phyloP scores from a whole-genome alignment of 2,888 invertebrate genomes.

The Chrysotoxum bicinctum region DNA sequence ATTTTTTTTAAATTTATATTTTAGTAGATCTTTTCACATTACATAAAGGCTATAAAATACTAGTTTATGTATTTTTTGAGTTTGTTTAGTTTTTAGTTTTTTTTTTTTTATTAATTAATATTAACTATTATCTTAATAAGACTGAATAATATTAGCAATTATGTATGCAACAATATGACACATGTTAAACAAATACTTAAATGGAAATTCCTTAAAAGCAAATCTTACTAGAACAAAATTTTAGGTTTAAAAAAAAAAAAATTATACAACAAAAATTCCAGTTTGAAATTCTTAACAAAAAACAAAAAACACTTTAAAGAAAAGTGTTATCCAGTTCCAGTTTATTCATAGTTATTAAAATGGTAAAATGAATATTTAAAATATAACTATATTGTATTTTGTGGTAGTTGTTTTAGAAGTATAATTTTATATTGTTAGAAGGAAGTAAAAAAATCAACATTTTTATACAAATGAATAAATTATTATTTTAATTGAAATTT shows the following conservation, averaged over 20 bases:
- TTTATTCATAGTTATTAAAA: slow-evolving; percentile 37
- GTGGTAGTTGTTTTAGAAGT: slow-evolving; percentile 8
- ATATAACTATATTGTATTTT: slow-evolving; percentile 19
- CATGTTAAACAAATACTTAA: slow-evolving; percentile 20
- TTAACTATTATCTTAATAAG: slow-evolving; percentile 67
- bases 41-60: slow-evolving; percentile 5
- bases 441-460: slow-evolving; percentile 15
- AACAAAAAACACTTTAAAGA: neutral
- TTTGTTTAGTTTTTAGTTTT: slow-evolving; percentile 14
- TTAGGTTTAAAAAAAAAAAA: neutral
- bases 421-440: slow-evolving; percentile 21
- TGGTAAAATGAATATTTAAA: slow-evolving; percentile 1
- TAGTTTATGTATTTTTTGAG: slow-evolving; percentile 9
- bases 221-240: neutral
- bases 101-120: slow-evolving; percentile 51
- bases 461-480: slow-evolving; percentile 64
- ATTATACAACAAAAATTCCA: neutral
- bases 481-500: slow-evolving; percentile 48
- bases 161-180: slow-evolving; percentile 26
- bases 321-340: slow-evolving; percentile 23
- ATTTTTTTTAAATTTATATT: slow-evolving; percentile 6
- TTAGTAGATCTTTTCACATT: slow-evolving; percentile 28
- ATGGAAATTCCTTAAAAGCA: slow-evolving; percentile 47
- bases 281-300: neutral
- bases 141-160: slow-evolving; percentile 70